Evolutionary conservation across 2,113 vertebrate genomes (phyloP).

Genomic region (Nerophis ophidion): DNA sequence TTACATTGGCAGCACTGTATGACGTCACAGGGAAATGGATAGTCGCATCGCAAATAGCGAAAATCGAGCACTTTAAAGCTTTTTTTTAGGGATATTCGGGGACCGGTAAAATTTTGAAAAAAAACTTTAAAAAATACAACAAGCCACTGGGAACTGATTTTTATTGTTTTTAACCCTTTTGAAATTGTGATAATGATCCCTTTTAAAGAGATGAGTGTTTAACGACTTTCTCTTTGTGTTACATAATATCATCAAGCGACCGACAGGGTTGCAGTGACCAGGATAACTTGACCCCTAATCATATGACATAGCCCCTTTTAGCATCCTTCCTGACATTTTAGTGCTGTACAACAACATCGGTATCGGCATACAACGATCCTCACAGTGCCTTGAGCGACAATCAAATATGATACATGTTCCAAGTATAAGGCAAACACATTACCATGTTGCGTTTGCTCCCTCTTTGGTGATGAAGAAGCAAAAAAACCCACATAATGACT

Average conservation of each 20-base stretch:
- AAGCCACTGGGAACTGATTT: too few relatives aligned
- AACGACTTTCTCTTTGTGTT: not conserved
- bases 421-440: not conserved
- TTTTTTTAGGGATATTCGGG: too few relatives aligned
- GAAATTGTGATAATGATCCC: too few relatives aligned
- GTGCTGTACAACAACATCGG: not conserved
- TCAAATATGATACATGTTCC: not conserved
- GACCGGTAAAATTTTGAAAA: too few relatives aligned
- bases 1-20: too few relatives aligned
- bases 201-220: not conserved
- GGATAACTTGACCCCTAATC: not conserved
- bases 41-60: too few relatives aligned
- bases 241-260: not conserved
- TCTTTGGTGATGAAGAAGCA: conserved; percentile 23
- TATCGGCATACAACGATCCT: not conserved
- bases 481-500: conserved; percentile 31
- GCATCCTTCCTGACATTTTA: conserved; percentile 1
- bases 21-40: too few relatives aligned
- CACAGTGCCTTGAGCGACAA: not conserved
- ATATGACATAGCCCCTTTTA: not conserved
- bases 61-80: too few relatives aligned
- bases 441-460: not conserved
- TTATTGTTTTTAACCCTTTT: too few relatives aligned
- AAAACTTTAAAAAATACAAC: too few relatives aligned
- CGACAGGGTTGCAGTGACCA: not conserved